These are phyloP conservation scores for Philereme vetulata DNA, from an alignment of 2,888 invertebrate species.

Conservation along the genomic window DNA sequence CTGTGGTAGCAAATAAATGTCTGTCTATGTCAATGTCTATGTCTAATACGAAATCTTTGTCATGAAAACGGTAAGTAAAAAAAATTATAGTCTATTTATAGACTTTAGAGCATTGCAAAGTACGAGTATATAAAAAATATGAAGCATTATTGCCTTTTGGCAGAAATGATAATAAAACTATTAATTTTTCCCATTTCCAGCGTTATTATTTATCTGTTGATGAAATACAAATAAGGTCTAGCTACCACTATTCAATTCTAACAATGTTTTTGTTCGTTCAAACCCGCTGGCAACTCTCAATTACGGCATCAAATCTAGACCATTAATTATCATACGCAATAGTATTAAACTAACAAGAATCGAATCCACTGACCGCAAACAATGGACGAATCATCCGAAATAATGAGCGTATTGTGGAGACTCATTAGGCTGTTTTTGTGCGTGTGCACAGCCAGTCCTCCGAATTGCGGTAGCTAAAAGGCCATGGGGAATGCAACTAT, in stretches of 20 bases:
- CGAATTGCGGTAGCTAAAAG: no score
- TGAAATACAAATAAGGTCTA: not conserved
- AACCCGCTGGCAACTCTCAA: constrained; percentile 6
- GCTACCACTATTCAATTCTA: not conserved
- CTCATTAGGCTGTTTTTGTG: constrained; percentile 35
- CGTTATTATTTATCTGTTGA: not conserved
- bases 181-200: no score
- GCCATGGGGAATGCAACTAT: no score
- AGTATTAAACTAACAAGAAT: constrained; percentile 18
- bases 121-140: no score
- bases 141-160: no score
- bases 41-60: no score
- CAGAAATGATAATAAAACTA: no score
- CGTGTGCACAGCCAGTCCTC: constrained; percentile 20
- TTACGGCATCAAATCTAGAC: constrained; percentile 14
- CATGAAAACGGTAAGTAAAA: no score
- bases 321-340: constrained; percentile 20
- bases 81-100: no score
- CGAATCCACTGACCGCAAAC: constrained; percentile 18
- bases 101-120: no score
- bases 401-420: constrained; percentile 36
- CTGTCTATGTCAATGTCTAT: no score
- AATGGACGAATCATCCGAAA: constrained; percentile 34
- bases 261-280: constrained; percentile 7
- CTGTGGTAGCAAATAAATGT: no score